Conservation (phyloP, 2,113 vertebrate genomes). For the Heloderma charlesbogerti region DNA sequence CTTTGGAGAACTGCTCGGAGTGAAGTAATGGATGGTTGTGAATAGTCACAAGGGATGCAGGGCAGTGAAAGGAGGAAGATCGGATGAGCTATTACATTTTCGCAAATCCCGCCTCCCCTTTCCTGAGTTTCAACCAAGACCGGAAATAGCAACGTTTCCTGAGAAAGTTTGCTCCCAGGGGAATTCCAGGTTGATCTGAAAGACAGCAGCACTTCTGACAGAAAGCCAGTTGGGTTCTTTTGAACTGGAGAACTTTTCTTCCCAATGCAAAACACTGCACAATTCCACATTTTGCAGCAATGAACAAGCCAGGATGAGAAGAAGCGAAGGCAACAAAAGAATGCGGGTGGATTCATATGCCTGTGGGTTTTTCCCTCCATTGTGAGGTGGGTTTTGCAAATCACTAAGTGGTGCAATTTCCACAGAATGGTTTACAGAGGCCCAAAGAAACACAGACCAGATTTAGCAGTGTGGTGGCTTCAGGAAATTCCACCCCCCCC, state of each 20-base stretch:
- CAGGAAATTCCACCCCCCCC: not conserved
- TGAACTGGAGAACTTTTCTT: not conserved
- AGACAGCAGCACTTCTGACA: not conserved
- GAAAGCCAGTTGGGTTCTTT: not conserved
- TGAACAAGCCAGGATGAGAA: not conserved
- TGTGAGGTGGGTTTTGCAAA: not conserved
- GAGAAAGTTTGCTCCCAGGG: constrained; percentile 67
- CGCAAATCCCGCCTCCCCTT: constrained; percentile 62
- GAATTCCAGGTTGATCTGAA: constrained; percentile 44
- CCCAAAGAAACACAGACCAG: not conserved
- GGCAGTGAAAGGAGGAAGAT: not conserved
- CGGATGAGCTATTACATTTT: constrained; percentile 53
- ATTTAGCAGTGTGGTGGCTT: not conserved
- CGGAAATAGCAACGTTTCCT: constrained; percentile 73
- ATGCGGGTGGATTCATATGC: not conserved
- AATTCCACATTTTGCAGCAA: not conserved
- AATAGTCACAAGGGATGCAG: constrained; percentile 15
- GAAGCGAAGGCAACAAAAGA: not conserved
- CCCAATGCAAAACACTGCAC: not conserved
- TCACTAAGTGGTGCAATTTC: not conserved
- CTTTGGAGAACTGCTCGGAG: not conserved
- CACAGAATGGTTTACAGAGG: not conserved
- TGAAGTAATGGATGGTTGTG: constrained; percentile 5
- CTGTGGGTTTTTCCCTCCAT: no score
- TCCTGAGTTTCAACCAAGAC: constrained; percentile 62